These are phyloP conservation scores for Ylistrum balloti DNA, from an alignment of 1,140 invertebrate genomes.

Conservation along the genomic window DNA sequence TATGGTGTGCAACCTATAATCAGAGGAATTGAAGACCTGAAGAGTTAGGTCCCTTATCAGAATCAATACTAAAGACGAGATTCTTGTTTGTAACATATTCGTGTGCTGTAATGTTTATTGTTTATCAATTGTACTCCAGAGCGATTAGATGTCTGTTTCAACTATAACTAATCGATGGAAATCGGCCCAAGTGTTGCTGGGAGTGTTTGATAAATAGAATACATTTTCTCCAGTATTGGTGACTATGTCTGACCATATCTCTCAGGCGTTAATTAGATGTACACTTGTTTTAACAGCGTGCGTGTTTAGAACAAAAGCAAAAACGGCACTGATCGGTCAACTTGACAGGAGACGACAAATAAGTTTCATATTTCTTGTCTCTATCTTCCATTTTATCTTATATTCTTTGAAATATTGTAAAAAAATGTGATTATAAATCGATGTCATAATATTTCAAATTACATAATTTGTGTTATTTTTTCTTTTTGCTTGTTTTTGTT, in stretches of 20 bases:
- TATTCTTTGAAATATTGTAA: too few species aligned
- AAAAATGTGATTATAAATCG: too few species aligned
- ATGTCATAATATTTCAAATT: too few species aligned
- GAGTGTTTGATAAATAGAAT: background rate
- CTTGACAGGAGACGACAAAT: background rate
- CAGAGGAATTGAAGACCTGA: background rate
- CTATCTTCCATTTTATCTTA: too few species aligned
- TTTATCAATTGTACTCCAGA: background rate
- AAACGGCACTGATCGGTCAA: background rate
- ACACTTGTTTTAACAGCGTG: background rate
- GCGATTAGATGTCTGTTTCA: slow-evolving; percentile 32
- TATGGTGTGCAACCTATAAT: background rate
- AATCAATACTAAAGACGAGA: background rate
- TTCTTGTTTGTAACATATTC: background rate
- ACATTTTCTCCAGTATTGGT: background rate
- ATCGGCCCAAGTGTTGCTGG: background rate
- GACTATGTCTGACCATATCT: background rate
- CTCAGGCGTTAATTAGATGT: background rate
- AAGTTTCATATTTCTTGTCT: background rate
- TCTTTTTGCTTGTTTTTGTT: background rate
- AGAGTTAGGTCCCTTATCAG: background rate
- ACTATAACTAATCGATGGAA: background rate
- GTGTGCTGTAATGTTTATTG: background rate
- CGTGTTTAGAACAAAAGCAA: background rate
- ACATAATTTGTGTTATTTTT: background rate